phyloP scores from a whole-genome alignment of 2,113 vertebrate genomes.

The Oriolus oriolus region DNA sequence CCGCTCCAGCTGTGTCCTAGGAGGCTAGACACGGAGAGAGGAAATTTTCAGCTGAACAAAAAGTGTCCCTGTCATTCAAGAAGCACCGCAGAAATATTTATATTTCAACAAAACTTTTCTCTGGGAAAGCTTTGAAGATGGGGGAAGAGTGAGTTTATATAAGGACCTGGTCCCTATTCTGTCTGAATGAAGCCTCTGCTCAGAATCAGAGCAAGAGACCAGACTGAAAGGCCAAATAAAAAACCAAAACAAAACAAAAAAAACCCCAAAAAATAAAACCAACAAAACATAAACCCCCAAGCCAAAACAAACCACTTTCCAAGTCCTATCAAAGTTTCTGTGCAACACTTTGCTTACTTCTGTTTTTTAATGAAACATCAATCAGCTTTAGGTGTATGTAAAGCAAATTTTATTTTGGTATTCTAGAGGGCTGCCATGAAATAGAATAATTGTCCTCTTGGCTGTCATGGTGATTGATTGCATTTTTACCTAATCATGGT shows the following conservation, averaged over 20 bases:
- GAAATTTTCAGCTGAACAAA: background rate
- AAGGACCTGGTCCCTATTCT: background rate
- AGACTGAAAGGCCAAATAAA: no score
- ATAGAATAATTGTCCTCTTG: background rate
- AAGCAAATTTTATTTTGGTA: background rate
- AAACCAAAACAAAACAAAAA: background rate
- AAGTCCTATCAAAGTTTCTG: background rate
- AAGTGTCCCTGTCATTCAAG: background rate
- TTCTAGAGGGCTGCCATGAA: background rate
- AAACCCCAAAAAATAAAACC: no score
- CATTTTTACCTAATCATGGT: background rate
- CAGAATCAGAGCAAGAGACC: background rate
- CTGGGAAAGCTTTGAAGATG: background rate
- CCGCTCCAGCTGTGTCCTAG: accelerated
- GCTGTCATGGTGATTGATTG: background rate
- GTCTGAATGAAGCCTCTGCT: background rate
- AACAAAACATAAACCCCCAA: no score
- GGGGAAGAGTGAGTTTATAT: background rate
- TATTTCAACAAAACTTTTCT: background rate
- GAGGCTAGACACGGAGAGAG: no score
- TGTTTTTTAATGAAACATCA: background rate
- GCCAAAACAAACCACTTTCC: background rate
- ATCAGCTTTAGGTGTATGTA: background rate
- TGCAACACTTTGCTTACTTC: background rate
- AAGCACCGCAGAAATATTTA: accelerated